Evolutionary conservation across 2,113 vertebrate genomes (phyloP).

Genomic region (Cheilinus undulatus): DNA sequence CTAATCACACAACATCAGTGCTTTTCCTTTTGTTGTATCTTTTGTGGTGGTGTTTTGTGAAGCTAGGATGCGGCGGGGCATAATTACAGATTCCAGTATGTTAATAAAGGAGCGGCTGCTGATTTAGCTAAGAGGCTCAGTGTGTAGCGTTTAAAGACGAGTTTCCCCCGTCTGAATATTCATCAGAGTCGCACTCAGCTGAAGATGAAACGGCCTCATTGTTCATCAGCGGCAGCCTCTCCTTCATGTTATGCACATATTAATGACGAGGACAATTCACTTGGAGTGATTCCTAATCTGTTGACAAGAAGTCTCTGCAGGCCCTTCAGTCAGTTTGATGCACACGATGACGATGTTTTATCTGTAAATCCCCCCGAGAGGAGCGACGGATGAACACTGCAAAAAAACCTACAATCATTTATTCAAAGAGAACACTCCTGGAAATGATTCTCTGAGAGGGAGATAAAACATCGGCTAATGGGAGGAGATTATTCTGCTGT

Average conservation of each 20-base stretch:
- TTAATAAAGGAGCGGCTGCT: constrained; percentile 62
- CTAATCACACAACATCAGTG: constrained; percentile 35
- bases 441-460: not conserved
- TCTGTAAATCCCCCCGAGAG: constrained; percentile 49
- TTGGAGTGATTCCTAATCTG: constrained; percentile 73
- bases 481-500: not conserved
- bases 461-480: not conserved
- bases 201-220: constrained; percentile 67
- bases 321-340: constrained; percentile 54
- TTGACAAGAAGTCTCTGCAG: constrained; percentile 67
- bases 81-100: constrained; percentile 66
- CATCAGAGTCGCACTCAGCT: constrained; percentile 67
- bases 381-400: constrained; percentile 1
- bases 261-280: constrained; percentile 68
- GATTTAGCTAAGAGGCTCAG: constrained; percentile 74
- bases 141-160: constrained; percentile 60
- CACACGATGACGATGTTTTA: constrained; percentile 57
- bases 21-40: constrained; percentile 29
- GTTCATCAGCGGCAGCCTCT: constrained; percentile 60
- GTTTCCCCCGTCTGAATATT: constrained; percentile 67
- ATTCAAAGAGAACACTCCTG: not conserved
- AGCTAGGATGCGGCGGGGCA: constrained; percentile 46
- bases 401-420: constrained; percentile 12
- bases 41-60: constrained; percentile 31
- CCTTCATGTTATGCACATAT: constrained; percentile 71